phyloP scores from a whole-genome alignment of 2,888 invertebrate species.

The Nomada flava region DNA sequence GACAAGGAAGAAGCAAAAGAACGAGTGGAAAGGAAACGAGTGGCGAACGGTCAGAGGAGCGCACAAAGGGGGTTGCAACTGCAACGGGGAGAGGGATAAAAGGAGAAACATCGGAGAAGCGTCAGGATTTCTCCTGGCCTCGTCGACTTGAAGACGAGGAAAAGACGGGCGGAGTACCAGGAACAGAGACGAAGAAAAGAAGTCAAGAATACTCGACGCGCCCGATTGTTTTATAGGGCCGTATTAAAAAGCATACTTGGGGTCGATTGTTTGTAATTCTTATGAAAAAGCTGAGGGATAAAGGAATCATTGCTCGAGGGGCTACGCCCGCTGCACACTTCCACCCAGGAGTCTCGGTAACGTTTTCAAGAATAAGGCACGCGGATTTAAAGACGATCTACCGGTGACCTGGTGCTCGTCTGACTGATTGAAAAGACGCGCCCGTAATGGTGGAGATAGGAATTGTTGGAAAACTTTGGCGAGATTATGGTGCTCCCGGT shows the following conservation, averaged over 20 bases:
- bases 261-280: constrained; percentile 69
- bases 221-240: constrained; percentile 67
- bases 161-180: not conserved
- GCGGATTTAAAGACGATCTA: constrained; percentile 48
- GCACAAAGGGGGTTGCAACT: constrained; percentile 45
- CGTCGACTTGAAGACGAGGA: constrained; percentile 47
- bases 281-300: constrained; percentile 59
- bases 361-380: constrained; percentile 10
- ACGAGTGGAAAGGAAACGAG: constrained; percentile 4
- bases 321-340: constrained; percentile 35
- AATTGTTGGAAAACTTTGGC: constrained; percentile 4
- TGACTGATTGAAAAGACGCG: constrained; percentile 29
- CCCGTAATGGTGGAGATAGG: not conserved
- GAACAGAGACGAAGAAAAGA: not conserved
- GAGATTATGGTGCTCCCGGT: too few species aligned
- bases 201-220: constrained; percentile 10
- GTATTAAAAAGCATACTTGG: constrained; percentile 69
- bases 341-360: constrained; percentile 28
- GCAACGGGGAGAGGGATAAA: constrained; percentile 37
- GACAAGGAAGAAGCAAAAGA: constrained; percentile 47
- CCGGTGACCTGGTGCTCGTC: constrained; percentile 15
- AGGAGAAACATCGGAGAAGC: constrained; percentile 11
- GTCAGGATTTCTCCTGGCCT: constrained; percentile 50
- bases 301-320: constrained; percentile 37
- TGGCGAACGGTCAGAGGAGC: constrained; percentile 9